These are phyloP conservation scores for Leptinotarsa haldemani DNA, from an alignment of 2,888 invertebrate genomes.

Conservation along the genomic window DNA sequence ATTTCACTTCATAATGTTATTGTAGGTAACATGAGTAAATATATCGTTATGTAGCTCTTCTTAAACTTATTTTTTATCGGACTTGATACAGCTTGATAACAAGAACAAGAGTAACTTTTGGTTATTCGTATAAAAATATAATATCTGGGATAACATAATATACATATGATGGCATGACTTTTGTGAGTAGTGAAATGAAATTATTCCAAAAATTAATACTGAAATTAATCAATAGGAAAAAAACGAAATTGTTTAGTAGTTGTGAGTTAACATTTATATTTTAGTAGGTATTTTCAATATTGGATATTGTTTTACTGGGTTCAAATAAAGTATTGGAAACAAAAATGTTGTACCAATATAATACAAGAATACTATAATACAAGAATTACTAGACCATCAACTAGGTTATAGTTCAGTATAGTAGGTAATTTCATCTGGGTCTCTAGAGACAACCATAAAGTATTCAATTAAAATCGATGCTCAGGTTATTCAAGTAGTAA, in stretches of 20 bases:
- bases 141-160: too few species aligned
- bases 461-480: too few species aligned
- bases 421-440: background rate
- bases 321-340: background rate
- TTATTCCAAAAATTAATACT: background rate
- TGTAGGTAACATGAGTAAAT: background rate
- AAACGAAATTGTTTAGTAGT: background rate
- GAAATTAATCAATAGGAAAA: constrained; percentile 1
- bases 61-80: too few species aligned
- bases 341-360: too few species aligned
- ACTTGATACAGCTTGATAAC: too few species aligned
- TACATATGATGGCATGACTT: background rate
- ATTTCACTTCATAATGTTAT: constrained; percentile 3
- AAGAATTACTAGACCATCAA: too few species aligned
- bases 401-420: too few species aligned
- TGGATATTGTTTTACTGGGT: background rate
- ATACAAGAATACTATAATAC: too few species aligned
- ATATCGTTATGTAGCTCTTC: too few species aligned
- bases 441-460: background rate
- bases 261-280: background rate
- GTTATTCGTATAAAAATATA: too few species aligned
- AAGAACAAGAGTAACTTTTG: too few species aligned
- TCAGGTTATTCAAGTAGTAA: too few species aligned
- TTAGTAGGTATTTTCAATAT: constrained; percentile 5
- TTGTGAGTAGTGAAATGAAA: background rate